Evolutionary conservation across 1,140 invertebrate species (phyloP).

Genomic region (Drosophila azteca): DNA sequence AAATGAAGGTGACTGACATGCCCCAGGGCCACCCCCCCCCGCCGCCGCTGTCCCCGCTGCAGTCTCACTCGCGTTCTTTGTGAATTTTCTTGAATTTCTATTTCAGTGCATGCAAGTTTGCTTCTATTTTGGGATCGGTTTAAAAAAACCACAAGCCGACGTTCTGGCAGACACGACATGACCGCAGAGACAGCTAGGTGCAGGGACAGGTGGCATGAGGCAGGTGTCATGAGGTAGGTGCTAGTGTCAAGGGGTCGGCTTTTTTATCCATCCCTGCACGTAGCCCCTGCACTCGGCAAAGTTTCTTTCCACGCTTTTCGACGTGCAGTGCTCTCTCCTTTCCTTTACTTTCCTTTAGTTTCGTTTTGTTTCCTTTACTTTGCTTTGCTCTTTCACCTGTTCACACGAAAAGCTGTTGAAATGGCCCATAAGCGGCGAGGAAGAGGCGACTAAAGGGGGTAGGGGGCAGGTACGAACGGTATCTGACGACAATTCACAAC

Average conservation of each 20-base stretch:
- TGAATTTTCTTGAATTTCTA: constrained; percentile 31
- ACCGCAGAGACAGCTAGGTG: constrained; percentile 39
- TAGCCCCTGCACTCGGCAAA: constrained; percentile 56
- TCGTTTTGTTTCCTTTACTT: constrained; percentile 2
- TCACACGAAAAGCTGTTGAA: constrained; percentile 42
- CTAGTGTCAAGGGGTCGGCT: constrained; percentile 31
- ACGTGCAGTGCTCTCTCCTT: not conserved
- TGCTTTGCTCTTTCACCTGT: constrained; percentile 28
- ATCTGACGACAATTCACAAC: constrained; percentile 9
- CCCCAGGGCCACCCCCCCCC: not conserved
- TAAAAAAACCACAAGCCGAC: constrained; percentile 71
- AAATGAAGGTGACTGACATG: constrained; percentile 72
- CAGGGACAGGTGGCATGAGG: constrained; percentile 8
- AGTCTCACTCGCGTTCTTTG: not conserved
- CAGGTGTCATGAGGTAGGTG: constrained; percentile 4
- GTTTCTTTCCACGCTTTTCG: constrained; percentile 18
- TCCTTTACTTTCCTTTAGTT: not conserved
- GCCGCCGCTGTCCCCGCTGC: not conserved
- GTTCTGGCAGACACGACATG: constrained; percentile 65
- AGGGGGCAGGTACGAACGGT: constrained; percentile 1
- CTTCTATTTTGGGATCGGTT: constrained; percentile 65
- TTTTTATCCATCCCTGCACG: constrained; percentile 62
- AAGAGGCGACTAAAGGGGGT: not conserved
- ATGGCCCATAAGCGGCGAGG: not conserved
- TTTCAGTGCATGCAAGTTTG: constrained; percentile 70